Conservation (phyloP, 1,140 invertebrate genomes). For the Cylas formicarius region DNA sequence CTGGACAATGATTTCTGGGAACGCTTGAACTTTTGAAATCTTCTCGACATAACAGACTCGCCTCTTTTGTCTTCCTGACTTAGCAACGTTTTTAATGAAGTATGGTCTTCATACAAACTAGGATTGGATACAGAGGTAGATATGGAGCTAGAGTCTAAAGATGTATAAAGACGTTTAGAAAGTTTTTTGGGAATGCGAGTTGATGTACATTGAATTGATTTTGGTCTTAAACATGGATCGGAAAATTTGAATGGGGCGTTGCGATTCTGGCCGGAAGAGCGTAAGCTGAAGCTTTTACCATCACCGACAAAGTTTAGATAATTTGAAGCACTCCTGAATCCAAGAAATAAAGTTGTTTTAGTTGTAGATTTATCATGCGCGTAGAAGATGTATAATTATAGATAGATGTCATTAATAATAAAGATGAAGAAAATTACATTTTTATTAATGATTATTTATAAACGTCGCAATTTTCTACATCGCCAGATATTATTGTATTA, state of each 20-base stretch:
- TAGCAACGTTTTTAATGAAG: conserved; percentile 44
- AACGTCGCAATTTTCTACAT: background rate
- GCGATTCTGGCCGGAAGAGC: too few species aligned
- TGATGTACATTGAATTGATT: conserved; percentile 11
- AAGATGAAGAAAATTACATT: background rate
- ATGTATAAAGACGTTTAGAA: conserved; percentile 18
- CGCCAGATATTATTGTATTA: background rate
- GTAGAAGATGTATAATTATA: too few species aligned
- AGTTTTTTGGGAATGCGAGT: conserved; percentile 16
- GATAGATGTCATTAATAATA: conserved; percentile 2
- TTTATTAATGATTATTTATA: too few species aligned
- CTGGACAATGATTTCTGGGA: conserved; percentile 48
- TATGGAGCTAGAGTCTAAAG: conserved; percentile 11
- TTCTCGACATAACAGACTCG: conserved; percentile 45
- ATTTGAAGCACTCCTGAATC: conserved; percentile 34
- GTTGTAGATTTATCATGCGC: conserved; percentile 12
- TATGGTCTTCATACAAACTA: conserved; percentile 28
- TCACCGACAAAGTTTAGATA: conserved; percentile 40
- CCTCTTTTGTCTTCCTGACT: conserved; percentile 51
- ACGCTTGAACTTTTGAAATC: conserved; percentile 49
- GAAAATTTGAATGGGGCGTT: too few species aligned
- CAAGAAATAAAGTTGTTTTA: conserved; percentile 26
- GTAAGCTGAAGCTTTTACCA: conserved; percentile 37
- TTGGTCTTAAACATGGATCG: too few species aligned
- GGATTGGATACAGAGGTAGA: conserved; percentile 22